phyloP scores from a whole-genome alignment of 2,888 invertebrate species.

The Allophyes oxyacanthae region DNA sequence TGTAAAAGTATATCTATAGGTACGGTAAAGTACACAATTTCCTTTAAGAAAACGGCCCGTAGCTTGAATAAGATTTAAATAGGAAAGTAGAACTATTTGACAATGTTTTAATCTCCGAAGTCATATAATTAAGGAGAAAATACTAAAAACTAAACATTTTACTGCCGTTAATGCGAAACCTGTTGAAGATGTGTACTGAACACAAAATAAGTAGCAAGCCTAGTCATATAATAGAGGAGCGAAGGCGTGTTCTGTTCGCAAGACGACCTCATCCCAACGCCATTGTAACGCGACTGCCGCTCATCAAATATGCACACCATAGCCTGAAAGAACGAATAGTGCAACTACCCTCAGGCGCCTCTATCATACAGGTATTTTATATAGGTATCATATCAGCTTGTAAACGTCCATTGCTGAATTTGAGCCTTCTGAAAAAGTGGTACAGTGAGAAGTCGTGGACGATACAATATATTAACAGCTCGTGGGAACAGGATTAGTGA shows the following conservation, averaged over 20 bases:
- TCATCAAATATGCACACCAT: constrained; percentile 86
- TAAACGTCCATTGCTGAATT: no score
- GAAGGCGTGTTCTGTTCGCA: constrained; percentile 73
- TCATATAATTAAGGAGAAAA: background rate
- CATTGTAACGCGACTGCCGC: constrained; percentile 81
- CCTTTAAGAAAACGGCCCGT: no score
- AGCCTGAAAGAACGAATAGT: constrained; percentile 79
- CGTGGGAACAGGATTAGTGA: no score
- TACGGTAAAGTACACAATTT: no score
- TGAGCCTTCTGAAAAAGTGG: no score
- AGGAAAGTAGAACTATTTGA: no score
- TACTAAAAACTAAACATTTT: constrained; percentile 10
- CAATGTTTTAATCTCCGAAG: no score
- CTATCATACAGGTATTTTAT: constrained; percentile 24
- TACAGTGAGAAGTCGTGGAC: no score
- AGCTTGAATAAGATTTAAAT: no score
- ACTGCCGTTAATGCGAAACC: constrained; percentile 24
- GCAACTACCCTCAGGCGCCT: constrained; percentile 43
- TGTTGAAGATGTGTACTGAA: constrained; percentile 43
- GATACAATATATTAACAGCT: no score
- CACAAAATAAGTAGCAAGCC: constrained; percentile 39
- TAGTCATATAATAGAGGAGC: constrained; percentile 61
- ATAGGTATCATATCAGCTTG: constrained; percentile 10
- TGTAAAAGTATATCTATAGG: no score
- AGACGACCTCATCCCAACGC: constrained; percentile 85